Base-by-base conservation (phyloP, 2,113 vertebrate species). In the Zapornia atra region DNA sequence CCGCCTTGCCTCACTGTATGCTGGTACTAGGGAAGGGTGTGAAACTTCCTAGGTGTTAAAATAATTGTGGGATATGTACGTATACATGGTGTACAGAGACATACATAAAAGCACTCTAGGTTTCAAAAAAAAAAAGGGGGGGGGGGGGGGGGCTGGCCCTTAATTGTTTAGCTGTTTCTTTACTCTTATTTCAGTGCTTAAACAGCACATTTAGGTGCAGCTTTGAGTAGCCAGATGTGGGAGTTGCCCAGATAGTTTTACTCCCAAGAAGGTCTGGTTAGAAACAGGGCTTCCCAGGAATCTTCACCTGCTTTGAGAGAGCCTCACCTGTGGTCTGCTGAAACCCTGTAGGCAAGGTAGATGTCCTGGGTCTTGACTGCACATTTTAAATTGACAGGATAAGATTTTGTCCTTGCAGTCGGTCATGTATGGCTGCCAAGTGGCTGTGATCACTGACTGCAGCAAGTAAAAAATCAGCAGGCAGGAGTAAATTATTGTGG, bases 311-410 rank as follows among this genome's bases (percentile, higher is more conserved):
- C 79, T 75, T 79, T 68, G 15, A 21, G 34, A 87, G 5, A 83
- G 26, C 50, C 54, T 93, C 2, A 4, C 13, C 40, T 81, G 91
- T 73, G 75, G 68, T 80, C 86, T 83, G 19, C 71, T 77, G 72
- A 80, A 90, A 40, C 25, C 88, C 66, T 88, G 64, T 50, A 88
- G 86, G 92, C 80, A 66, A 73, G 26, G 40, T 81, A 63, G 21
- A 82, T 94, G 42, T 72, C 31, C 31, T 73, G 64, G 13, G 4
- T 78, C 76, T 86, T 88, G 76, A 42, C 10, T 72, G 75, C 24
- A 53, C 66, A 10, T 82, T 90, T 70, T 24, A 90, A 93, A 94
- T 82, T 80, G 68, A 81, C 90, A 60, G 72, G 82, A 44, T 73
- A 83, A 61, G 54, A 76, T 90, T 66, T 72, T 54, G 48, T 86